These are phyloP conservation scores for Chelonia mydas DNA, from an alignment of 2,797 vertebrate species.

Conservation along the genomic window DNA sequence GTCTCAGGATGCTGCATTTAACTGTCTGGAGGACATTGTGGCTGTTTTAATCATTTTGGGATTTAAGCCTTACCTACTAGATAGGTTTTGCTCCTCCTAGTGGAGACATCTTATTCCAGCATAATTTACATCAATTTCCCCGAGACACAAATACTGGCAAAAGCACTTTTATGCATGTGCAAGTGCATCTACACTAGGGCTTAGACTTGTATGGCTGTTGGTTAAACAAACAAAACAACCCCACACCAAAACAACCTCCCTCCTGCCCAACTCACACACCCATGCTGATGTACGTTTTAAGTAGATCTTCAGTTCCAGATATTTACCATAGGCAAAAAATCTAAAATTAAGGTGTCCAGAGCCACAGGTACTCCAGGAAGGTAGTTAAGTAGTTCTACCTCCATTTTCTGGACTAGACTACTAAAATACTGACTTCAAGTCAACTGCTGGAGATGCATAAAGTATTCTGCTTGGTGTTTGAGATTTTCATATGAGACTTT, in stretches of 20 bases:
- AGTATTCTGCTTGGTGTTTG: not conserved
- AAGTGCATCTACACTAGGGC: not conserved
- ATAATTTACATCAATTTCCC: not conserved
- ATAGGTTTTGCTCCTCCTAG: not conserved
- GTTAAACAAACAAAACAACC: not conserved
- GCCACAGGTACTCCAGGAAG: not conserved
- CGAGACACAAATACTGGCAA: not conserved
- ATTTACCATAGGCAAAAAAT: not conserved
- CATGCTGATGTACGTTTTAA: no score
- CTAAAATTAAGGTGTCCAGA: not conserved
- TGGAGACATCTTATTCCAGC: not conserved
- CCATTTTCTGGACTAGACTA: not conserved
- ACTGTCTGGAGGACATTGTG: not conserved
- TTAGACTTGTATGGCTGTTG: not conserved
- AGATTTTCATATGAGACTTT: not conserved
- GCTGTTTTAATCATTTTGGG: not conserved
- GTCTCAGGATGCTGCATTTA: not conserved
- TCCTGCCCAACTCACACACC: no score
- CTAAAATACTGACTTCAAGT: slow-evolving; percentile 4
- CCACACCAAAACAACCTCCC: no score
- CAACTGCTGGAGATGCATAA: not conserved
- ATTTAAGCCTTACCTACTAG: not conserved
- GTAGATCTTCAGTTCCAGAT: no score
- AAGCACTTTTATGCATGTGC: not conserved
- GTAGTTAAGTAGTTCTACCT: not conserved